Base-by-base conservation (phyloP, 2,113 vertebrate species). In the Calypte anna region DNA sequence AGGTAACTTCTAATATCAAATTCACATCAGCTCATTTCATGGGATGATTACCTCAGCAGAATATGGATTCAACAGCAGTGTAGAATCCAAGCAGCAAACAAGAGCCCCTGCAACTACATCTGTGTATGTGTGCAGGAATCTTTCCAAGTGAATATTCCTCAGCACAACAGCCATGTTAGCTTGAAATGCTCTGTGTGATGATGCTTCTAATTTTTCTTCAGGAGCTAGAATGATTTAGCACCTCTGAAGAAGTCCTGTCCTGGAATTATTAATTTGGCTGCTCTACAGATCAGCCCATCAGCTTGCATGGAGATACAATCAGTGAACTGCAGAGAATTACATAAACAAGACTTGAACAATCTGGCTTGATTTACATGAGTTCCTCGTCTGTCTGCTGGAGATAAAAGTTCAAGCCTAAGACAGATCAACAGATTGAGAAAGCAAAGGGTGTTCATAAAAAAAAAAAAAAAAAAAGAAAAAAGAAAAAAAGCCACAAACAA, bases 241-340 rank as follows among this genome's bases (percentile, higher is more conserved):
- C 7, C 4, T 74, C 21, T 25, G 57, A 17, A 40, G 19, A 74
- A 83, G 10, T 77, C 31, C 50, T 88, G 14, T 7, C 30, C 25
- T 33, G 53, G 75, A 93, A 78, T 78, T 43, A 72, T 53, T 28
- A 57, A 55, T 20, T n/a, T 0, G 1, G 3, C 30, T 63, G 1
- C 48, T 64, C 57, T 25, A 72, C 21, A 72, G 69, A 14, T 8
- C n/a, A 83, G 44, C 19, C 33, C 21, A 18, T 27, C 44, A 14
- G 7, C 9, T 66, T 78, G 25, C 70, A 38, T 27, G 30, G 68
- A 51, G 53, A 51, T 59, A 66, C n/a, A 33, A 33, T 23, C 85
- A n/a, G 57, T 16, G 83, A 93, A 70, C 57, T 67, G 80, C 88
- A 84, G 64, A 28, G 68, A 92, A 59, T 93, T 94, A 93, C 76